These are phyloP conservation scores for Pangasius macronema DNA, from an alignment of 2,797 vertebrate genomes.

Conservation along the genomic window DNA sequence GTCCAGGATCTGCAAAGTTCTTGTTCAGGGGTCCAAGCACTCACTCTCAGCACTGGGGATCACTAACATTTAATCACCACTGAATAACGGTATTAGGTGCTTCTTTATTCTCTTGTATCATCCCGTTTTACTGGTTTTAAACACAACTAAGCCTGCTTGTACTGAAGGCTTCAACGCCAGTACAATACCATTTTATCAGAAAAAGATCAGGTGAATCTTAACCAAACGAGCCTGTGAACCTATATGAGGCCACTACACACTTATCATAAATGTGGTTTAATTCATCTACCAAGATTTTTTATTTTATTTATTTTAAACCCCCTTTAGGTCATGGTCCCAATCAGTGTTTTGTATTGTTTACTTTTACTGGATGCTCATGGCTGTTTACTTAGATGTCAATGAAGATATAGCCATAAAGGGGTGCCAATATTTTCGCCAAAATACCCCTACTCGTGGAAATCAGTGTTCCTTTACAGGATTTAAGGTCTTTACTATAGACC, in stretches of 20 bases:
- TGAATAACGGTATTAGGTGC: not conserved
- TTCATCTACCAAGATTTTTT: not conserved
- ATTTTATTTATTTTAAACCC: not conserved
- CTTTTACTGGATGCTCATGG: not conserved
- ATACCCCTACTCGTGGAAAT: not conserved
- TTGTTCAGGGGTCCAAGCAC: not conserved
- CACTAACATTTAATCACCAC: not conserved
- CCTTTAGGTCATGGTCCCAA: not conserved
- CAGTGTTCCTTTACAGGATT: not conserved
- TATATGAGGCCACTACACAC: not conserved
- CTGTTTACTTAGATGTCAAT: not conserved
- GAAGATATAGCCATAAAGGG: not conserved
- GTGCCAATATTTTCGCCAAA: not conserved
- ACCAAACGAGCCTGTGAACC: no score
- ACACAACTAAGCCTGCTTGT: not conserved
- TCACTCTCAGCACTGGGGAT: not conserved
- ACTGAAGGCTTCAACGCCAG: not conserved
- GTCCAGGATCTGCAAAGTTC: not conserved
- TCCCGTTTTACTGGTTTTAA: not conserved
- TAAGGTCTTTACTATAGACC: not conserved
- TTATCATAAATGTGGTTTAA: not conserved
- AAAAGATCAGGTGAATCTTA: not conserved
- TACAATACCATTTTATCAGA: no score
- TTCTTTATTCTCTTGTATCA: not conserved
- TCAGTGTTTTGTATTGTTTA: not conserved